Evolutionary conservation across 1,140 invertebrate genomes (phyloP).

Genomic region (Colletes gigas): DNA sequence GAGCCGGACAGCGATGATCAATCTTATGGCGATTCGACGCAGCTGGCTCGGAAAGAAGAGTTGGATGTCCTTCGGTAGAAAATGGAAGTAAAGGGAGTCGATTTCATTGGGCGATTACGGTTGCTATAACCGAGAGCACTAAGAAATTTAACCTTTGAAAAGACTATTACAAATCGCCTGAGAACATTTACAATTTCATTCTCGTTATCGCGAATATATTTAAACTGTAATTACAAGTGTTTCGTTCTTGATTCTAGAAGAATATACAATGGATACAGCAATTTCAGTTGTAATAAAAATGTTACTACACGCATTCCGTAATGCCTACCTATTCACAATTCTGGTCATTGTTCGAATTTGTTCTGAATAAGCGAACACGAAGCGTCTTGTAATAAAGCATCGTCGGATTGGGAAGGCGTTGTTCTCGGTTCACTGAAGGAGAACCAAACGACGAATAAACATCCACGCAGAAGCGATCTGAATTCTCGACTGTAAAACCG

Average conservation of each 20-base stretch:
- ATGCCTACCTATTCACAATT: background rate
- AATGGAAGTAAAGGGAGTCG: slow-evolving; percentile 22
- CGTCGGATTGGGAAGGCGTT: background rate
- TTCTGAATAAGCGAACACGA: slow-evolving; percentile 4
- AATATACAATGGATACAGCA: no score
- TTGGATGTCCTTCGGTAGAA: slow-evolving; percentile 18
- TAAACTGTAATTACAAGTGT: no score
- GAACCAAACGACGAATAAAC: slow-evolving; percentile 49
- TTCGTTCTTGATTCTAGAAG: no score
- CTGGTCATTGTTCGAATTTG: background rate
- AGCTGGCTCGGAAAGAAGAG: slow-evolving; percentile 19
- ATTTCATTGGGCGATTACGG: slow-evolving; percentile 4
- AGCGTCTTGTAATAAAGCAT: slow-evolving; percentile 26
- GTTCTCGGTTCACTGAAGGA: slow-evolving; percentile 36
- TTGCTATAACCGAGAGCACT: background rate
- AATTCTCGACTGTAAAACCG: slow-evolving; percentile 40
- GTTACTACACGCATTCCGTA: no score
- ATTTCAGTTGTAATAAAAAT: no score
- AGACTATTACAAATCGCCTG: background rate
- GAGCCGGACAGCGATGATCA: slow-evolving; percentile 36
- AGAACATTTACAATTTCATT: no score
- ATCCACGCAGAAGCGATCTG: slow-evolving; percentile 35
- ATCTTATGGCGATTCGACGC: slow-evolving; percentile 41
- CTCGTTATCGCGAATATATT: background rate
- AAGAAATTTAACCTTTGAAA: background rate